Conservation (phyloP, 2,888 invertebrate species). For the Chymomyza procnemis region DNA sequence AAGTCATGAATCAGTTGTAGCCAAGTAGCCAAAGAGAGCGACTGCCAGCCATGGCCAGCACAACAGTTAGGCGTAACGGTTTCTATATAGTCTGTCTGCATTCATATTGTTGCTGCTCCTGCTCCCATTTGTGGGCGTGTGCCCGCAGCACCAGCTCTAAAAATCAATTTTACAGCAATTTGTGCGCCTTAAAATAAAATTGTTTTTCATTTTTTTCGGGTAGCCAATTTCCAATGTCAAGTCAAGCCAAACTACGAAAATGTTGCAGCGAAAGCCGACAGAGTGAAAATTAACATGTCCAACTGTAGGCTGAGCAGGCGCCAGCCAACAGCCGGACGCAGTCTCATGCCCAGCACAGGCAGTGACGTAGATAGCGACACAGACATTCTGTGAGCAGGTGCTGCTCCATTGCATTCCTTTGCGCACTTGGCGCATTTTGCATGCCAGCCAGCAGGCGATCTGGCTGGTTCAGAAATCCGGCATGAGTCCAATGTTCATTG, state of each 20-base stretch:
- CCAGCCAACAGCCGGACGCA: neutral
- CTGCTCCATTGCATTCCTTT: slow-evolving; percentile 54
- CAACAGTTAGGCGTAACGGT: slow-evolving; percentile 46
- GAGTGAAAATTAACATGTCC: neutral
- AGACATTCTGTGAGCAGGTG: slow-evolving; percentile 42
- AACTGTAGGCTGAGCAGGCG: neutral
- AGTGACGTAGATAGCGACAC: slow-evolving; percentile 22
- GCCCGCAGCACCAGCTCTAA: slow-evolving; percentile 47
- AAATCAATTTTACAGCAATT: slow-evolving; percentile 66
- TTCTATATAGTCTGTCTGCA: slow-evolving; percentile 29
- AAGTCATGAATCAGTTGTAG: slow-evolving; percentile 68
- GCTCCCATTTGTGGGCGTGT: slow-evolving; percentile 62
- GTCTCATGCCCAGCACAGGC: slow-evolving; percentile 17
- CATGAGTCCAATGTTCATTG: too few species aligned
- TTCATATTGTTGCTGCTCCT: slow-evolving; percentile 21
- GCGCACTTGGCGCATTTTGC: slow-evolving; percentile 24
- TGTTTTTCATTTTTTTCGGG: slow-evolving; percentile 46
- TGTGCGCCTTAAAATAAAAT: slow-evolving; percentile 41
- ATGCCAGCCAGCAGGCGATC: neutral
- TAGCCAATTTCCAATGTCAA: slow-evolving; percentile 55
- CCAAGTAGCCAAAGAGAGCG: slow-evolving; percentile 39
- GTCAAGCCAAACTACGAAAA: slow-evolving; percentile 42
- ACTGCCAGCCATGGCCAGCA: slow-evolving; percentile 16
- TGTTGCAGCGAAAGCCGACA: slow-evolving; percentile 18
- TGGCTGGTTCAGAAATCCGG: neutral